Evolutionary conservation across 2,113 vertebrate species (phyloP), one percentile per base, ranked within the genome.

Genomic region (Gnathochromis pfefferi): DNA sequence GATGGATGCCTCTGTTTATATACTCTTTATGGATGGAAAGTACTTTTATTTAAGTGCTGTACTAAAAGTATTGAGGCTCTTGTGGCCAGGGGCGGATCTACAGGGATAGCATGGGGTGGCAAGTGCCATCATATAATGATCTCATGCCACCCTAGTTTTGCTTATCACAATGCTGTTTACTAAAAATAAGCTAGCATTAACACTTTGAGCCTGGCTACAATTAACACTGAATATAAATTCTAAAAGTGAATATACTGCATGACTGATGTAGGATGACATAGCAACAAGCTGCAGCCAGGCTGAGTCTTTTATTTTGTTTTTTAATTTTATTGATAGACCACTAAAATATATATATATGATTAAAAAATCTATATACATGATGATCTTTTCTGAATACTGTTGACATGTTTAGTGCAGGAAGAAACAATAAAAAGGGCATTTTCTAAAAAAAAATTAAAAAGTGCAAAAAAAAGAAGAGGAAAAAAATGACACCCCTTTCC

Each of bases 1-100:
- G n/a, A 12, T 1, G 51, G 49, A 83, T 9, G 5, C 3, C 26
- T 4, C 26, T 0, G 0, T 78, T 49, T 5, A 33, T 0, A 80
- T 49, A 78, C 26, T 49, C 17, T 49, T 31, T 31, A 5, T 49
- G 45, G 45, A 49, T 49, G 16, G 6, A 49, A 49, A 78, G 45
- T 78, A 49, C 23, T 6, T 49, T 78, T 31, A 31, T 19, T 31
- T 28, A 78, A 49, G 0, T 49, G 16, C 26, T 49, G 42, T 3
- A 31, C 26, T 28, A 49, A 28, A 49, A 31, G 2, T 31, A 7
- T 28, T 49, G 4, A 49, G 16, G 26, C 26, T 31, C 42, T 78
- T 49, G 26, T 78, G 70, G 16, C 12, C 21, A 65, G 33, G 33
- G 60, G 33, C 2, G 0, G 33, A 65, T 38, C 33, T 38, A 35